A percentile compares a stretch with the other conserved stretches of the same genome.
phyloP scores from a whole-genome alignment of 2,113 vertebrate genomes.

The Tragelaphus buxtoni region DNA sequence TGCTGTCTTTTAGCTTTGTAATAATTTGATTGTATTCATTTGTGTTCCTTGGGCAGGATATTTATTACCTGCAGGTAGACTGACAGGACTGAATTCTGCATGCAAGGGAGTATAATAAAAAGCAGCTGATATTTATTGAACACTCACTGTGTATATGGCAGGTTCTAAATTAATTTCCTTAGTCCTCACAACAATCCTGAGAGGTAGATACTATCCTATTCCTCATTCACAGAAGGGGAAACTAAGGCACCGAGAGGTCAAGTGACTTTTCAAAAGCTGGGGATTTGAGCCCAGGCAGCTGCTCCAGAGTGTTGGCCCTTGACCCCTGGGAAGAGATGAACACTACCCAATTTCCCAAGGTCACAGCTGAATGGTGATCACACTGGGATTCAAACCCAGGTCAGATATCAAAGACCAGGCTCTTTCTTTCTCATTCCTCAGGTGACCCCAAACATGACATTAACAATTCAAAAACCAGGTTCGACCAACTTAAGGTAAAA shows the following conservation, averaged over 20 bases:
- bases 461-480: not conserved
- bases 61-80: not conserved
- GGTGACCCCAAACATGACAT: not conserved
- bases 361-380: not conserved
- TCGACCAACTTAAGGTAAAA: not conserved
- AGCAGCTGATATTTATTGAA: not conserved
- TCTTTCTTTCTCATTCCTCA: not conserved
- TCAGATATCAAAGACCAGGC: not conserved
- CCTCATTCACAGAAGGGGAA: not conserved
- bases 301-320: not conserved
- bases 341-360: not conserved
- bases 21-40: not conserved
- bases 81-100: not conserved
- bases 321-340: not conserved
- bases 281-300: not conserved
- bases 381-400: not conserved
- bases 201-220: not conserved
- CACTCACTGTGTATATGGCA: not conserved
- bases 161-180: not conserved
- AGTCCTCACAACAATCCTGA: not conserved
- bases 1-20: not conserved
- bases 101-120: not conserved
- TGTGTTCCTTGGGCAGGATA: not conserved
- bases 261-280: not conserved
- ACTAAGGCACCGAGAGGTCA: not conserved